Base-by-base conservation (phyloP, 2,888 invertebrate species). In the Drepana falcataria region DNA sequence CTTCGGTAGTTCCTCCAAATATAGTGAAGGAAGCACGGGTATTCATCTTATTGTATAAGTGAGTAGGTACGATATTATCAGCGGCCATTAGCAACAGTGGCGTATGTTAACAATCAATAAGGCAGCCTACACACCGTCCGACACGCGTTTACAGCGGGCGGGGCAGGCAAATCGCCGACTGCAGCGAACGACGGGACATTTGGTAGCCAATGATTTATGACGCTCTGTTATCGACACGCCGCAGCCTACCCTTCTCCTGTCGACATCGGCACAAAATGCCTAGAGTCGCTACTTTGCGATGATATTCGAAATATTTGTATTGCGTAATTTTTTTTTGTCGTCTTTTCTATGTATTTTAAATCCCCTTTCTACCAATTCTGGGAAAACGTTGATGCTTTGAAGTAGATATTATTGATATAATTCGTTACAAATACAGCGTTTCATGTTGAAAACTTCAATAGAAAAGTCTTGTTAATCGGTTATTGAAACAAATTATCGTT, bases 141-240 rank as follows among this genome's bases (percentile, higher is more conserved):
- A 59, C 61, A 63, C 56, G 53, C 52, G 60, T 56, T 58, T 55
- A 35, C 51, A 55, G 60, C 49, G 69, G 77, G 74, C 69, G 75
- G 74, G 68, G 75, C 81, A 85, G 77, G 83, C 85, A 86, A 86
- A 87, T 86, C 78, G 82, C 58, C 66, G 75, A 71, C 78, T 85
- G 87, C 84, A 81, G 69, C 66, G 72, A 83, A 85, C 85, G 83
- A 84, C 88, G 79, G 81, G 85, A 86, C 87, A 87, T 88, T 89
- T 84, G 84, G 79, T 71, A 75, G 73, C 74, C 78, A 77, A 81
- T 91, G 90, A 91, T 91, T 91, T 90, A 91, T 90, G 79, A 77
- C 61, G 66, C 66, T 62, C 83, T 91, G 90, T 85, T 91, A 91
- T 91, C 90, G 90, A 89, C 90, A 89, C 76, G 75, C 77, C 77